phyloP scores from a whole-genome alignment of 2,797 vertebrate genomes.

The Microctenopoma stevenorrisi region DNA sequence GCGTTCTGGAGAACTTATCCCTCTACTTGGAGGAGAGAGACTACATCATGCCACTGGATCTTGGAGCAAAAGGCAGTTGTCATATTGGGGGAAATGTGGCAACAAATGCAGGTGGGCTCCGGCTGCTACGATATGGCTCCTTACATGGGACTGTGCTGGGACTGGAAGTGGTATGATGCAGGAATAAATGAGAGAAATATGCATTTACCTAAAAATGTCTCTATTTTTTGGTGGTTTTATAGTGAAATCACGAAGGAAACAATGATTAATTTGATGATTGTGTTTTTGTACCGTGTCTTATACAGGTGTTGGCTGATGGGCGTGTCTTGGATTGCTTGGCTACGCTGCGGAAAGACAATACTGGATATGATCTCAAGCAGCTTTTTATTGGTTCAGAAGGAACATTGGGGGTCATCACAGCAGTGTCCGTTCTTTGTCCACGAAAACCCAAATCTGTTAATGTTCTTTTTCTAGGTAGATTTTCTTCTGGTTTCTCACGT shows the following conservation, averaged over 20 bases:
- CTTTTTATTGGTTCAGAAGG: constrained; percentile 97
- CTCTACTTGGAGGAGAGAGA: constrained; percentile 85
- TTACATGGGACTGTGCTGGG: constrained; percentile 93
- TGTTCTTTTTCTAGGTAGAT: constrained; percentile 91
- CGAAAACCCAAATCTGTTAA: constrained; percentile 90
- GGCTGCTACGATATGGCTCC: constrained; percentile 92
- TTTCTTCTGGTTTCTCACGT: neutral
- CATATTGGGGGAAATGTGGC: constrained; percentile 97
- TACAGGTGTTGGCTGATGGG: constrained; percentile 92
- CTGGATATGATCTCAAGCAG: constrained; percentile 97
- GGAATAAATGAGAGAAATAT: neutral
- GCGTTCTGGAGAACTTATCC: constrained; percentile 90
- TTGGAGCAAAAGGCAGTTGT: constrained; percentile 96
- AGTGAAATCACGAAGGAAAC: neutral
- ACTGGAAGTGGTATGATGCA: constrained; percentile 85
- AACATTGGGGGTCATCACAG: constrained; percentile 92
- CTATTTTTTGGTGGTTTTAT: too few species aligned
- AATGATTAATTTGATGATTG: neutral
- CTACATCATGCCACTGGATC: constrained; percentile 93
- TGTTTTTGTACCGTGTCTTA: neutral
- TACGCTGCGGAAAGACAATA: constrained; percentile 94
- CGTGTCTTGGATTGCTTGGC: constrained; percentile 88
- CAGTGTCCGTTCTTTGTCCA: constrained; percentile 92
- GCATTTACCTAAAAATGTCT: neutral
- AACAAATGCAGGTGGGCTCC: constrained; percentile 93